Percentiles rank a stretch among this genome's conserved stretches.
These are phyloP conservation scores for Germaria angustata DNA, from an alignment of 2,888 invertebrate genomes.

Conservation along the genomic window DNA sequence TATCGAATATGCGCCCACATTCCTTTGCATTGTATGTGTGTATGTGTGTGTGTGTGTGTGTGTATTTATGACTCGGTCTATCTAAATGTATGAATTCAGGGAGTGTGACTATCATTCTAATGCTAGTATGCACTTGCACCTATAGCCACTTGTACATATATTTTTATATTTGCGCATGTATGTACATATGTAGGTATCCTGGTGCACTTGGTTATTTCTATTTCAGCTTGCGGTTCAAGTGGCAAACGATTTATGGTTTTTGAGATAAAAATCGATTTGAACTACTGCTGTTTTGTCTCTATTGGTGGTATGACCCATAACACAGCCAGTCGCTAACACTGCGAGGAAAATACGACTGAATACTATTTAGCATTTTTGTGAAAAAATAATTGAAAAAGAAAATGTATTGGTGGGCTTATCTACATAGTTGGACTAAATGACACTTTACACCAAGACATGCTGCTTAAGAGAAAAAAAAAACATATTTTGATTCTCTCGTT, in stretches of 20 bases:
- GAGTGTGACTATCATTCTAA: conserved; percentile 25
- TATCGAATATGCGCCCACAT: background rate
- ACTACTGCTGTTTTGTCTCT: conserved; percentile 64
- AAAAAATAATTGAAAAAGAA: background rate
- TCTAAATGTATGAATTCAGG: conserved; percentile 4
- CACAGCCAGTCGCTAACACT: conserved; percentile 1
- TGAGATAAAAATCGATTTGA: conserved; percentile 77
- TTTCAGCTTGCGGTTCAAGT: conserved; percentile 72
- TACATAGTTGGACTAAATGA: background rate
- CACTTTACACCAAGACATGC: background rate
- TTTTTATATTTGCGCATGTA: background rate
- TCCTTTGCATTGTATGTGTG: background rate
- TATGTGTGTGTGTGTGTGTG: too few species aligned
- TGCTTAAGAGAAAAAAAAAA: too few species aligned
- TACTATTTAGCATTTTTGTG: conserved; percentile 15
- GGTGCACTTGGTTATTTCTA: conserved; percentile 58
- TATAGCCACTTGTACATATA: background rate
- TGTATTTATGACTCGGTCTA: background rate
- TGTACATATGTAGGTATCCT: background rate
- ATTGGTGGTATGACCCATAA: conserved; percentile 54
- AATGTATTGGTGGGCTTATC: background rate
- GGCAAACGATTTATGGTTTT: conserved; percentile 77
- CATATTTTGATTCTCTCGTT: too few species aligned
- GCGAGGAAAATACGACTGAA: background rate
- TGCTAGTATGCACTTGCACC: background rate